phyloP scores from a whole-genome alignment of 2,888 invertebrate genomes.

The Antheraea assamensis region DNA sequence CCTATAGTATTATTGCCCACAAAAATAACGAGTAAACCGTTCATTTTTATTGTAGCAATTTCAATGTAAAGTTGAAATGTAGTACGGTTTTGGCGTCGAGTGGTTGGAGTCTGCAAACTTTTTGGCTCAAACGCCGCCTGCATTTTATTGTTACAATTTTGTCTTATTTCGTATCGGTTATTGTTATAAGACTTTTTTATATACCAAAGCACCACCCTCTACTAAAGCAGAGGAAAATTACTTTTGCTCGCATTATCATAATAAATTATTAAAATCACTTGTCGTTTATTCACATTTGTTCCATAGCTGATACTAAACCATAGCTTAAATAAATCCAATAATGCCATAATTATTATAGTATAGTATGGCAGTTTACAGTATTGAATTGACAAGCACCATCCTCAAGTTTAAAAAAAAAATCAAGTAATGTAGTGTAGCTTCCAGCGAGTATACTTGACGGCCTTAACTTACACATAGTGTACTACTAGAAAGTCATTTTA shows the following conservation, averaged over 20 bases:
- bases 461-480: too few relatives aligned
- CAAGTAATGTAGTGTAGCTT: neutral
- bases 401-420: neutral
- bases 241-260: neutral
- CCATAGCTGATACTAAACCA: neutral
- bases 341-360: too few relatives aligned
- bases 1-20: neutral
- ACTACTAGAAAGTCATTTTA: too few relatives aligned
- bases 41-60: constrained; percentile 7
- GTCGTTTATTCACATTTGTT: neutral
- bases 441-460: too few relatives aligned
- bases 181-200: neutral
- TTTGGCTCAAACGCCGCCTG: constrained; percentile 11
- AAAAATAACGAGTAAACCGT: neutral
- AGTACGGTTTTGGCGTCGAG: constrained; percentile 8
- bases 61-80: constrained; percentile 11
- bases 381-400: neutral
- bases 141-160: constrained; percentile 13
- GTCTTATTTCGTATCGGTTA: constrained; percentile 12
- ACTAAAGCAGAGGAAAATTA: neutral
- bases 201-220: neutral
- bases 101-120: constrained; percentile 8
- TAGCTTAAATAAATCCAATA: too few relatives aligned
- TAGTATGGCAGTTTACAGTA: neutral
- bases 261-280: neutral